Conservation (phyloP, 2,113 vertebrate genomes). For the Hippocampus barbouri region DNA sequence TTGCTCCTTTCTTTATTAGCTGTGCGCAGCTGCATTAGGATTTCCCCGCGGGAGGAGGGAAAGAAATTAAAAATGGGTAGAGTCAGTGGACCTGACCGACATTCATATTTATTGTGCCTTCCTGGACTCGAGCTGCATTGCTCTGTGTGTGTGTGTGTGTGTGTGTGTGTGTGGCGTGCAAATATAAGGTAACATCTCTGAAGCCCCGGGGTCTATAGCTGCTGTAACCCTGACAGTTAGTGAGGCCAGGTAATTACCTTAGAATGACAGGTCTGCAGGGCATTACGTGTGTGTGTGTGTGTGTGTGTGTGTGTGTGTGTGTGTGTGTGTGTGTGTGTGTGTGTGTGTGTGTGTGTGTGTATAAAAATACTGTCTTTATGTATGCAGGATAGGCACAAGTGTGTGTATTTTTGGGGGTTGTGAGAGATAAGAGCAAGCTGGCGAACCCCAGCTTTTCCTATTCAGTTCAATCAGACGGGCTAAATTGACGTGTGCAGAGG, state of each 20-base stretch:
- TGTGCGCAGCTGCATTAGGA: slow-evolving; percentile 32
- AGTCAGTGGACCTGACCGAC: slow-evolving; percentile 21
- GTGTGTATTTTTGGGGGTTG: slow-evolving; percentile 23
- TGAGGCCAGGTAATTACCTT: slow-evolving; percentile 65
- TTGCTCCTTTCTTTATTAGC: slow-evolving; percentile 34
- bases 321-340: slow-evolving; percentile 14
- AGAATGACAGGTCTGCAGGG: slow-evolving; percentile 63
- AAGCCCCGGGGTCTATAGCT: slow-evolving; percentile 49
- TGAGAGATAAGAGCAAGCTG: slow-evolving; percentile 37
- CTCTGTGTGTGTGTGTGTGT: slow-evolving; percentile 10
- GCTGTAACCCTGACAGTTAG: slow-evolving; percentile 64
- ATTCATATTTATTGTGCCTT: slow-evolving; percentile 39
- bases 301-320: too few species aligned
- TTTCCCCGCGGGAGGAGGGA: slow-evolving; percentile 9
- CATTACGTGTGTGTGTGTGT: slow-evolving; percentile 23
- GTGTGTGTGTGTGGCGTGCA: slow-evolving; percentile 14
- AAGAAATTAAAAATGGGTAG: slow-evolving; percentile 29
- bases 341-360: not conserved
- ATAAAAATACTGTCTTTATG: not conserved
- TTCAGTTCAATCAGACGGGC: slow-evolving; percentile 61
- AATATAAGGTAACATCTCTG: slow-evolving; percentile 57
- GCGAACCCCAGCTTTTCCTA: slow-evolving; percentile 43
- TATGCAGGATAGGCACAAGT: slow-evolving; percentile 2
- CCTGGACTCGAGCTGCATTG: slow-evolving; percentile 7
- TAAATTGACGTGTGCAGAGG: slow-evolving; percentile 51